Evolutionary conservation across 2,113 vertebrate species (phyloP), one percentile per base, ranked within the genome.

Genomic region (Patagioenas fasciata): DNA sequence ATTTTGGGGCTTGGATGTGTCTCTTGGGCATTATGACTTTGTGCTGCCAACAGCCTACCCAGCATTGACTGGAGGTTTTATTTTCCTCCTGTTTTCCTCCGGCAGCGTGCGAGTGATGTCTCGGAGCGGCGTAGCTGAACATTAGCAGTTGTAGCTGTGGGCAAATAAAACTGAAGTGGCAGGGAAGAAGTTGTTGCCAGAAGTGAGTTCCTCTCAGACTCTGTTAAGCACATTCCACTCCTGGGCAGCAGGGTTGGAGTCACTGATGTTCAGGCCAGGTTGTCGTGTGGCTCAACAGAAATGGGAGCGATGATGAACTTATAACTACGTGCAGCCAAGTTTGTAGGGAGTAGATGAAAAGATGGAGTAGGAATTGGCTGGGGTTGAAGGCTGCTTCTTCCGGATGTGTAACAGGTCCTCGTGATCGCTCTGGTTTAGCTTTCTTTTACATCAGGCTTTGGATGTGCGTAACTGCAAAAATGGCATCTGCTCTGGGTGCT

Each of bases 251-350:
- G 21, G 42, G 29, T 32, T 67, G 56, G 69, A 44, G 28, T 24
- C 19, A 9, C 40, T 70, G 32, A 11, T 69, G 80, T 50, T 89
- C 60, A 53, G 67, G 42, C 18, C 24, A 38, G 17, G 20, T 60
- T 24, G 21, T 25, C 0, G 0, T 3, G 0, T 32, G 47, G 21
- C 21, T 26, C 21, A 5, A 3, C 12, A 56, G 40, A 54, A 67
- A 44, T 36, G 14, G 24, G 24, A 56, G 14, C 3, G 1, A 28
- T 8, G 18, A 70, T 13, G 21, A 61, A 57, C 25, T 73, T 40
- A 7, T 1, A 25, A 23, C 28, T 34, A 5, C 10, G 23, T 42
- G 23, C 2, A 3, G 38, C 44, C 48, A 34, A 2, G 24, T 56
- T 62, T 19, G 18, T 69, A 40, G 29, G 42, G 75, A 58, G 42